Evolutionary conservation across 2,797 vertebrate genomes (phyloP), one percentile per base, ranked within the genome.

Genomic region (Sebastes taczanowskii): DNA sequence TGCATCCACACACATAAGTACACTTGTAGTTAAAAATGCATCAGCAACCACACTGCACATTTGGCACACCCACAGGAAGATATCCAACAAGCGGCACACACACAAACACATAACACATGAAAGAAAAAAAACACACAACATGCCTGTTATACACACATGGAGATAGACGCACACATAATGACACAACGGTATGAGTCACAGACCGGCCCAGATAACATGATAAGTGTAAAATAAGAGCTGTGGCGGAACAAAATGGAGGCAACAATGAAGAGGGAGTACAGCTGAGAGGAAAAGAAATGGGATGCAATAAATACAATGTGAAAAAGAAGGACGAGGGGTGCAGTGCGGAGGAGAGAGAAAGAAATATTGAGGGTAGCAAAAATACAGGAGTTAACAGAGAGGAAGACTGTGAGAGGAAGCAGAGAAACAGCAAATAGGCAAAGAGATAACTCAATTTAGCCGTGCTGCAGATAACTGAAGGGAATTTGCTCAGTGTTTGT

Each of bases 211-310:
- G 77, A 92, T 87, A 80, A 82, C n/a, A n/a, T 29, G 73, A 87
- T 73, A 72, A 71, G 49, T 67, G 66, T 68, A 74, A 82, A 75
- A 84, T 83, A 86, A 65, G 71, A 84, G 86, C 53, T 74, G 70
- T 6, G 58, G 66, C 1, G 3, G 25, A 63, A 77, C 55, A 82
- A 87, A 80, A 72, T 14, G 23, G 55, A 75, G 68, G 63, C 67
- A 83, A 67, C 56, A 35, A 71, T 34, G 58, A 58, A 62, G 34
- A 38, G 29, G 16, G 60, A 35, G 64, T 14, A 67, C 49, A 71
- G 71, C 61, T 25, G 62, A 23, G 20, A 67, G 56, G 49, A 64
- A 53, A 53, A 35, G 27, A 65, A 80, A 67, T 30, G 29, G 46
- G n/a, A 27, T 59, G 76, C 65, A 81, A 84, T 86, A 71, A 88